Percentiles rank a stretch among this genome's conserved stretches.
Evolutionary conservation across 2,888 invertebrate species (phyloP).

Genomic region (Neoascia interrupta): DNA sequence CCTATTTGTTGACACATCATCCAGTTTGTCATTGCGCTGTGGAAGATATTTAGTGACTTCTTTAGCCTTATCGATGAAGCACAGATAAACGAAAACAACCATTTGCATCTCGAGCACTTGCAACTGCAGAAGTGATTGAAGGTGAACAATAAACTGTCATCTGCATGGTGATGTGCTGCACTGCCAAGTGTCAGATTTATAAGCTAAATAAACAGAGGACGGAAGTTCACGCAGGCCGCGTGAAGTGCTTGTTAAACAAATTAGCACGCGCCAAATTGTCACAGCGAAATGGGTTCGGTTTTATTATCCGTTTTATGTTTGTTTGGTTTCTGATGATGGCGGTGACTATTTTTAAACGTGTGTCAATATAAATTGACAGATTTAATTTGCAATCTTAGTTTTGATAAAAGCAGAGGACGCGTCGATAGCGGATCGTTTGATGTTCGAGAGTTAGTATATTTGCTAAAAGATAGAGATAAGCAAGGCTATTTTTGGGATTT

Average conservation of each 20-base stretch:
- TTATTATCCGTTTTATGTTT: constrained; percentile 12
- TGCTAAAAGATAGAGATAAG: no score
- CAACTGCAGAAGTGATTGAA: no score
- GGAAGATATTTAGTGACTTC: no score
- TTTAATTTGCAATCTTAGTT: no score
- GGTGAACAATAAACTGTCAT: not conserved
- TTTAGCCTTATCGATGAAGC: no score
- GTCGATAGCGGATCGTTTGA: no score
- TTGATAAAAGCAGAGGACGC: no score
- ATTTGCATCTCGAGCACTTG: no score
- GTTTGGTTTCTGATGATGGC: constrained; percentile 2
- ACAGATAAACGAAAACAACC: no score
- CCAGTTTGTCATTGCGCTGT: not conserved
- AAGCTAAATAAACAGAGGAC: constrained; percentile 7
- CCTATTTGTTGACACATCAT: not conserved
- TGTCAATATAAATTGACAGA: constrained; percentile 27
- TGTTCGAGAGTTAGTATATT: no score
- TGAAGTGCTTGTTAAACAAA: constrained; percentile 44
- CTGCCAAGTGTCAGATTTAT: constrained; percentile 23
- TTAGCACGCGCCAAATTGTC: constrained; percentile 37
- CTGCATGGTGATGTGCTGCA: constrained; percentile 9
- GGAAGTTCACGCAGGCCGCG: constrained; percentile 2
- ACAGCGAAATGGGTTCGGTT: constrained; percentile 14
- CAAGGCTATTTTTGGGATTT: no score
- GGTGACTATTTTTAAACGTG: constrained; percentile 41